phyloP scores from a whole-genome alignment of 2,113 vertebrate species.

The Danio rerio region GRCz12tu NC_133200.1:2316001-2316500 shows the following conservation, averaged over 20 bases:
- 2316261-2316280: slow-evolving; percentile 73
- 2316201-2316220: slow-evolving; percentile 79
- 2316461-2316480: too few species aligned
- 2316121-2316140: slow-evolving; percentile 76
- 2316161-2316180: slow-evolving; percentile 79
- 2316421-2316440: too few species aligned
- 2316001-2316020: slow-evolving; percentile 61
- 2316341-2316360: not conserved
- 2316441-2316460: too few species aligned
- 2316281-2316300: slow-evolving; percentile 42
- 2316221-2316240: slow-evolving; percentile 86
- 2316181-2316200: slow-evolving; percentile 72
- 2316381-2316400: too few species aligned
- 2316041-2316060: slow-evolving; percentile 58
- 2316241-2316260: slow-evolving; percentile 79
- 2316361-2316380: too few species aligned
- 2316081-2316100: slow-evolving; percentile 69
- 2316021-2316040: slow-evolving; percentile 62
- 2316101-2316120: slow-evolving; percentile 79
- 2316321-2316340: not conserved
- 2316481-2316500: too few species aligned
- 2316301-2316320: not conserved
- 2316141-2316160: slow-evolving; percentile 73
- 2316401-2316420: too few species aligned
- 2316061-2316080: slow-evolving; percentile 66